phyloP scores from a whole-genome alignment of 64 coral and sea anemone species.

The Porites lutea region DNA sequence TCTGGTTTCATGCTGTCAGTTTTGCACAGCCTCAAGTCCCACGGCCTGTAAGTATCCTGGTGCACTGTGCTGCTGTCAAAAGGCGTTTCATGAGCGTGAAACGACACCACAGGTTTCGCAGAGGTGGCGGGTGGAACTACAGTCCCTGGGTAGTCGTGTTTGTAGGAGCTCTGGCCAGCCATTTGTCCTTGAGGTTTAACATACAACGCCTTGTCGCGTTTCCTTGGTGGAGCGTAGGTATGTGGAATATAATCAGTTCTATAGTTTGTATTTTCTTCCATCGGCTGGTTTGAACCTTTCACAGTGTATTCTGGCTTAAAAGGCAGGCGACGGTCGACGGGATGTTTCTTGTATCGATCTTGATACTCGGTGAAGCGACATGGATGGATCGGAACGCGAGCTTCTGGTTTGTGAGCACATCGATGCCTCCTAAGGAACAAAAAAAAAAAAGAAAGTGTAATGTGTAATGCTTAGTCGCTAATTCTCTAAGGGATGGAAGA shows the following conservation, averaged over 20 bases:
- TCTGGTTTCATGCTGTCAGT: conserved; percentile 94
- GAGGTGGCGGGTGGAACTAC: conserved; percentile 77
- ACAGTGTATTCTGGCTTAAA: conserved; percentile 86
- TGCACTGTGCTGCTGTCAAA: conserved; percentile 90
- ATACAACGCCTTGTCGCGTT: conserved; percentile 84
- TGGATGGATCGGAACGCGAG: conserved; percentile 56
- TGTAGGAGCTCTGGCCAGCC: conserved; percentile 83
- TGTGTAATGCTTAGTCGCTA: neutral
- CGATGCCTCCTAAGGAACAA: conserved; percentile 88
- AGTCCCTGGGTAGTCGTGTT: conserved; percentile 85
- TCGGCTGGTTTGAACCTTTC: conserved; percentile 81
- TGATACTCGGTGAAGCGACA: conserved; percentile 95
- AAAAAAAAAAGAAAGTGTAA: neutral
- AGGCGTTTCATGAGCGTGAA: conserved; percentile 68
- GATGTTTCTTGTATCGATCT: conserved; percentile 89
- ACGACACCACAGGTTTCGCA: conserved; percentile 80
- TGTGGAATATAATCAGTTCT: conserved; percentile 86
- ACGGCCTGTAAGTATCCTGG: conserved; percentile 88
- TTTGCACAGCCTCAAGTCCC: conserved; percentile 79
- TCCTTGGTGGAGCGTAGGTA: conserved; percentile 69
- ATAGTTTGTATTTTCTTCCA: conserved; percentile 90
- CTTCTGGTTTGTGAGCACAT: conserved; percentile 89
- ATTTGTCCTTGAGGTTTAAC: conserved; percentile 84
- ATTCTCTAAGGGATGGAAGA: neutral
- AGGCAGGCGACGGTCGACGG: conserved; percentile 66